Conservation (phyloP, 2,888 invertebrate genomes). For the Drosophila prolongata region DNA sequence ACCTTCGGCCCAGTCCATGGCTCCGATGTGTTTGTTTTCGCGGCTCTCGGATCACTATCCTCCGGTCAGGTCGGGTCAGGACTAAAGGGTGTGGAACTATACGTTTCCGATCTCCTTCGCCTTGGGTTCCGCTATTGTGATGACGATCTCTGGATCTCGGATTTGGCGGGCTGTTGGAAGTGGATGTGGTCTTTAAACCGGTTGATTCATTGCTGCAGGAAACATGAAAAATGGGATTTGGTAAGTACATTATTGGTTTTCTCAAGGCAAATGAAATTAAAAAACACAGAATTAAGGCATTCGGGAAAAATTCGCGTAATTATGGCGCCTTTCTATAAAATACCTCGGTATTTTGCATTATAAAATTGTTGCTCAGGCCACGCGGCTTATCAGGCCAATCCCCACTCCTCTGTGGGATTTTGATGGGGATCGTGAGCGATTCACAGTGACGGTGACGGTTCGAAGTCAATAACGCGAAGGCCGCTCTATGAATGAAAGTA, state of each 20-base stretch:
- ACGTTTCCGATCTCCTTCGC: slow-evolving; percentile 1
- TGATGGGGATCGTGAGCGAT: slow-evolving; percentile 30
- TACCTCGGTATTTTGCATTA: slow-evolving; percentile 56
- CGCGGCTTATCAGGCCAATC: slow-evolving; percentile 24
- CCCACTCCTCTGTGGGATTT: slow-evolving; percentile 14
- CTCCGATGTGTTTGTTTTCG: not conserved
- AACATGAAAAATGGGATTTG: slow-evolving; percentile 25
- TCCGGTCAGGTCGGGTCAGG: not conserved
- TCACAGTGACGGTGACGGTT: slow-evolving; percentile 20
- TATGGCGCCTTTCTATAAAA: slow-evolving; percentile 53
- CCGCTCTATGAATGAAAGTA: slow-evolving; percentile 71
- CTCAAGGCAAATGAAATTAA: slow-evolving; percentile 28
- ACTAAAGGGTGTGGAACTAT: not conserved
- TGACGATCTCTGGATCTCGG: slow-evolving; percentile 6
- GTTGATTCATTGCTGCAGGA: slow-evolving; percentile 66
- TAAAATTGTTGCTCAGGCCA: slow-evolving; percentile 33
- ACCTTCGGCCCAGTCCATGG: slow-evolving; percentile 90
- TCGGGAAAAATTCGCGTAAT: slow-evolving; percentile 54
- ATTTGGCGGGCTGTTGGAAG: not conserved
- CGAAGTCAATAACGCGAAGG: slow-evolving; percentile 47
- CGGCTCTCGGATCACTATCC: not conserved
- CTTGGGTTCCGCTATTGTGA: slow-evolving; percentile 2
- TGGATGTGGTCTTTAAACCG: slow-evolving; percentile 45
- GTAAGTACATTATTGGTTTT: slow-evolving; percentile 35
- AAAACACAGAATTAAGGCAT: not conserved